phyloP scores from a whole-genome alignment of 2,113 vertebrate genomes.

The Scartelaos histophorus region DNA sequence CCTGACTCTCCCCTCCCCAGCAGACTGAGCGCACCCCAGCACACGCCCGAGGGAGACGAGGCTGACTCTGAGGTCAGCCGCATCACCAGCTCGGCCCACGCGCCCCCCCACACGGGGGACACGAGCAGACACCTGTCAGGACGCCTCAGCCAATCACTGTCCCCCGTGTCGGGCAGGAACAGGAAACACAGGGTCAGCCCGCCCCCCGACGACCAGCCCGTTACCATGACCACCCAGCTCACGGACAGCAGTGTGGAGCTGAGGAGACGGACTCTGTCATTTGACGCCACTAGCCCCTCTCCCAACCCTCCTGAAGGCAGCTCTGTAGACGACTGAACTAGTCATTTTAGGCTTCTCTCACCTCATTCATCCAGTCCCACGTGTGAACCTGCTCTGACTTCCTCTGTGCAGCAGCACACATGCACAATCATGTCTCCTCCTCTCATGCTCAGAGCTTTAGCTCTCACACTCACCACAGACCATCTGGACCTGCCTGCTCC shows the following conservation, averaged over 20 bases:
- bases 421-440: slow-evolving; percentile 54
- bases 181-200: slow-evolving; percentile 94
- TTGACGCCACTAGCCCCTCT: slow-evolving; percentile 82
- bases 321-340: slow-evolving; percentile 65
- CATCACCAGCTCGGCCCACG: slow-evolving; percentile 78
- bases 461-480: slow-evolving; percentile 42
- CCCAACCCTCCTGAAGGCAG: slow-evolving; percentile 78
- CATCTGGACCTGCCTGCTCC: slow-evolving; percentile 41
- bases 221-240: slow-evolving; percentile 58
- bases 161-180: slow-evolving; percentile 71
- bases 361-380: slow-evolving; percentile 30
- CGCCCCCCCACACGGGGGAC: slow-evolving; percentile 71
- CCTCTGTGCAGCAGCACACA: slow-evolving; percentile 49
- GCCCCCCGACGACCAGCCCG: slow-evolving; percentile 77
- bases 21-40: slow-evolving; percentile 24
- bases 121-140: slow-evolving; percentile 57
- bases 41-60: slow-evolving; percentile 63
- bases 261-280: slow-evolving; percentile 87
- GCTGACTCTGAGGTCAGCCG: slow-evolving; percentile 83
- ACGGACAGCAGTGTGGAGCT: slow-evolving; percentile 79
- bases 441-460: slow-evolving; percentile 59
- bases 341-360: slow-evolving; percentile 56
- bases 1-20: slow-evolving; percentile 38
- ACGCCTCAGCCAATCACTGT: slow-evolving; percentile 66
- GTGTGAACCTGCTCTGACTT: slow-evolving; percentile 31